phyloP scores from a whole-genome alignment of 2,113 vertebrate genomes.

The Argyrosomus japonicus region DNA sequence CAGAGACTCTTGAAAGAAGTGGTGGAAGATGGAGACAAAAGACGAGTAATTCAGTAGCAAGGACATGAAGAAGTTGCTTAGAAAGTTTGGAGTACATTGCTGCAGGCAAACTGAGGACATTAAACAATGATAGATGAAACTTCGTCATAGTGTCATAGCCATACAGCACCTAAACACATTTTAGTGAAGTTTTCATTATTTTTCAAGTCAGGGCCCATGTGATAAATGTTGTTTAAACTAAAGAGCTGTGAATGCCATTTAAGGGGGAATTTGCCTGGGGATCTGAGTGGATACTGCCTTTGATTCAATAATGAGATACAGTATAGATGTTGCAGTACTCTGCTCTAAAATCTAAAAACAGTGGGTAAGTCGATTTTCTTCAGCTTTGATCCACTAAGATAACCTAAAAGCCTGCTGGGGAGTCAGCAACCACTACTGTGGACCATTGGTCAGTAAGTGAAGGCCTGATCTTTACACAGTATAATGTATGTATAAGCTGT shows the following conservation, averaged over 20 bases:
- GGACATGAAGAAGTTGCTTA: slow-evolving; percentile 36
- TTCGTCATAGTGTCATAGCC: slow-evolving; percentile 6
- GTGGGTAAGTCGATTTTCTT: not conserved
- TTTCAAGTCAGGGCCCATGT: slow-evolving; percentile 19
- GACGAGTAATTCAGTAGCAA: slow-evolving; percentile 41
- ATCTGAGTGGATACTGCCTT: slow-evolving; percentile 11
- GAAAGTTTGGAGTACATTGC: slow-evolving; percentile 46
- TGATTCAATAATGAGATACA: not conserved
- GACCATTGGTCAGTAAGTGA: not conserved
- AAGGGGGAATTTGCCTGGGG: not conserved
- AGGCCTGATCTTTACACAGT: not conserved
- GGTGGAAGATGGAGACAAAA: slow-evolving; percentile 45
- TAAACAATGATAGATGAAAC: slow-evolving; percentile 45
- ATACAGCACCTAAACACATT: slow-evolving; percentile 13
- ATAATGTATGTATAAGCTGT: not conserved
- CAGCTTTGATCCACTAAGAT: slow-evolving; percentile 2
- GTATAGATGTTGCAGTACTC: not conserved
- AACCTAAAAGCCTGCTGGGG: not conserved
- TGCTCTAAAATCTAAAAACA: not conserved
- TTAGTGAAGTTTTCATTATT: slow-evolving; percentile 24
- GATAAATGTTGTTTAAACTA: slow-evolving; percentile 16
- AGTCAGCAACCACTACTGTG: not conserved
- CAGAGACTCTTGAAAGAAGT: slow-evolving; percentile 23
- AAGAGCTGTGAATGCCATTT: slow-evolving; percentile 20
- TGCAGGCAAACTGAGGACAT: slow-evolving; percentile 49